Evolutionary conservation across 2,797 vertebrate species (phyloP).

Genomic region (Okamejei kenojei): DNA sequence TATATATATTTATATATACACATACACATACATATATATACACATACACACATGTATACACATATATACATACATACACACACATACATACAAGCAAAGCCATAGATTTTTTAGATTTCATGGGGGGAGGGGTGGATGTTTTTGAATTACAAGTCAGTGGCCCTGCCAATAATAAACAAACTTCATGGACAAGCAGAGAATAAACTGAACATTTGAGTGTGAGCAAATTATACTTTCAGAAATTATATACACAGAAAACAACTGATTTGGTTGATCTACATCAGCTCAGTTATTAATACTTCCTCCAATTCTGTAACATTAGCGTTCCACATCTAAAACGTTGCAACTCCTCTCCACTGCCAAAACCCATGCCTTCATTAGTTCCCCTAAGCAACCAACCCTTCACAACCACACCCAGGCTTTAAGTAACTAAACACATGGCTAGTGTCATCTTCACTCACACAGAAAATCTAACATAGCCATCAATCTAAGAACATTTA

Average conservation of each 20-base stretch:
- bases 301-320: not conserved
- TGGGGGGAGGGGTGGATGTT: not conserved
- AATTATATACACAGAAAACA: not conserved
- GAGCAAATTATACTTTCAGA: not conserved
- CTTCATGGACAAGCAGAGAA: not conserved
- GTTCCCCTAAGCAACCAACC: no score
- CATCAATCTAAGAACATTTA: not conserved
- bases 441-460: not conserved
- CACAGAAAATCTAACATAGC: not conserved
- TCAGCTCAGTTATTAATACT: not conserved
- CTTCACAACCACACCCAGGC: not conserved
- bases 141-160: not conserved
- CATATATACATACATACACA: no score
- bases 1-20: no score
- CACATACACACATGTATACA: no score
- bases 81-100: not conserved
- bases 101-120: not conserved
- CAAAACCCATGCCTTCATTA: not conserved
- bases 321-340: not conserved
- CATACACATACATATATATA: no score
- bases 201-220: not conserved
- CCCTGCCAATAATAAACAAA: not conserved
- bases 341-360: not conserved
- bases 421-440: not conserved
- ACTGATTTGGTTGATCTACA: not conserved